Base-by-base conservation (phyloP, 2,888 invertebrate species). In the Isoperla grammatica region DNA sequence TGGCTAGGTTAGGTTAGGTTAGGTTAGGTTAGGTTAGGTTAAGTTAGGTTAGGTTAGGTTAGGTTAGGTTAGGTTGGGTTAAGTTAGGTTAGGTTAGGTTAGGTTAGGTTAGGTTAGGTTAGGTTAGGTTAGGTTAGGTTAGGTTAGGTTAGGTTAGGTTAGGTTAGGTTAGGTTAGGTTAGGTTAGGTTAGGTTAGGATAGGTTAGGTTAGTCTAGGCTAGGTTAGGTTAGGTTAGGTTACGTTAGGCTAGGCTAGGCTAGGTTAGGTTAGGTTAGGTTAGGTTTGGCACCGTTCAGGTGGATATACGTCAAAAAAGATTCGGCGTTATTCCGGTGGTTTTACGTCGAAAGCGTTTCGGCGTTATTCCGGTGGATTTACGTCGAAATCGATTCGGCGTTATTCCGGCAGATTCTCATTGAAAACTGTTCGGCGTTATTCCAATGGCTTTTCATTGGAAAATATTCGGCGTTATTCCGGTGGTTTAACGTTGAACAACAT, bases 201-300 rank as follows among this genome's bases (percentile, higher is more conserved):
- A 29, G 29, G 29, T 29, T 29, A 29, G 29, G 8, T 29, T 23
- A 45, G 49, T 35, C 50, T 49, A 45, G 49, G 57, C 50, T 57
- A 42, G 57, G 53, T 49, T 57, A 42, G 57, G 57, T 49, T 57
- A 22, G 57, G 57, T 57, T 57, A 35, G 53, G 57, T 29, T 55
- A 55, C 13, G 50, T 29, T 49, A 22, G 53, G 11, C 23, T 57
- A 22, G 57, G 57, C 15, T 48, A 22, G 57, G 57, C 12, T 57
- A 22, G 57, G 57, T 19, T 57, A 22, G 57, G 57, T 19, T 57
- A 22, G 53, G 57, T 12, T 57, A 22, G 49, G 57, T 53, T 37
- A 15, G 57, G n/a, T n/a, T n/a, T n/a, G n/a, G n/a, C n/a, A n/a
- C n/a, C n/a, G n/a, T n/a, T n/a, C n/a, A n/a, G n/a, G n/a, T n/a